Evolutionary conservation across 1,140 invertebrate species (phyloP).

Genomic region (Choristoneura fumiferana): DNA sequence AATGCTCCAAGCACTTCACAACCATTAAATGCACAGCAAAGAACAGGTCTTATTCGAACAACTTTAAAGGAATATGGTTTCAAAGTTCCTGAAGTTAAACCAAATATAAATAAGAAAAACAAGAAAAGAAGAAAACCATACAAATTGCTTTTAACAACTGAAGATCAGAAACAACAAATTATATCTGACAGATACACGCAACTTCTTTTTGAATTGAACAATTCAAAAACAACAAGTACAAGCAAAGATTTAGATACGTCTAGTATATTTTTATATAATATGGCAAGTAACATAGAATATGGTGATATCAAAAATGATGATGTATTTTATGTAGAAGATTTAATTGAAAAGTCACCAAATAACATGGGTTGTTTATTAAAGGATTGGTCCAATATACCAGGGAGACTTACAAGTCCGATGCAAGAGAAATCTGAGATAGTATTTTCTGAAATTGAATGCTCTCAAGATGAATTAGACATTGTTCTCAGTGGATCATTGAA

Average conservation of each 20-base stretch:
- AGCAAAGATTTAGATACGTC: constrained; percentile 14
- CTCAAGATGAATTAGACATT: constrained; percentile 56
- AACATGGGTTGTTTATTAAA: constrained; percentile 67
- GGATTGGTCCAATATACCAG: constrained; percentile 72
- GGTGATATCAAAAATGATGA: constrained; percentile 47
- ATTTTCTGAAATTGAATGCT: constrained; percentile 50
- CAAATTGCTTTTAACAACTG: constrained; percentile 46
- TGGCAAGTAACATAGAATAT: constrained; percentile 50
- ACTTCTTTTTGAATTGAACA: constrained; percentile 47
- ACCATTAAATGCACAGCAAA: constrained; percentile 45
- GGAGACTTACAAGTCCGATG: constrained; percentile 62
- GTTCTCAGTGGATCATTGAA: constrained; percentile 56
- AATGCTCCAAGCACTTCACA: constrained; percentile 34
- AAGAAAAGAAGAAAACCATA: constrained; percentile 48
- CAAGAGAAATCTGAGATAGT: constrained; percentile 32
- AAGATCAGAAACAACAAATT: constrained; percentile 53
- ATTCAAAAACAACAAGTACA: constrained; percentile 20
- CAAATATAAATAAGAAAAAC: constrained; percentile 35
- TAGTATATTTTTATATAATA: constrained; percentile 36
- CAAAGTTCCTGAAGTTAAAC: constrained; percentile 49
- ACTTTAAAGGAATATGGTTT: constrained; percentile 72
- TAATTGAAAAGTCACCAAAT: constrained; percentile 42
- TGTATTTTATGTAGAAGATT: constrained; percentile 71
- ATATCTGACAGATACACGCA: constrained; percentile 59
- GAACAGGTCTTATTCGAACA: constrained; percentile 49